These are phyloP conservation scores for Macroramphosus scolopax DNA, from an alignment of 2,797 vertebrate genomes.

Conservation along the genomic window DNA sequence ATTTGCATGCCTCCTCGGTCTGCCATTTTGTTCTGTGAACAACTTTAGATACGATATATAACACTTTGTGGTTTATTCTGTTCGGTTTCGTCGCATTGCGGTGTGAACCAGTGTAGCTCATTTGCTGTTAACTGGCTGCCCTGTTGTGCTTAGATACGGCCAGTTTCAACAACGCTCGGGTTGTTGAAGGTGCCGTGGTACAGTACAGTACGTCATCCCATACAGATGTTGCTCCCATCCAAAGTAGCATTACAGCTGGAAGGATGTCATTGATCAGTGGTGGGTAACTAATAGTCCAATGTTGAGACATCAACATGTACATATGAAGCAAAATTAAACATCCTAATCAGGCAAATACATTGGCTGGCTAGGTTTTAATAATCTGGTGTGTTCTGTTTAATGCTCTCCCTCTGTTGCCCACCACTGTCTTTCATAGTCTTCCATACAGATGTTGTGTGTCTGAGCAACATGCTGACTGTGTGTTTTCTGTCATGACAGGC, in stretches of 20 bases:
- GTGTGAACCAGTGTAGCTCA: conserved; percentile 56
- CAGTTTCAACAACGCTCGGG: conserved; percentile 55
- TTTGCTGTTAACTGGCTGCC: conserved; percentile 64
- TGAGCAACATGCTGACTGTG: conserved; percentile 41
- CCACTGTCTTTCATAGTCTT: conserved; percentile 58
- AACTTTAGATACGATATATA: too few relatives aligned
- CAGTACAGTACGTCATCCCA: conserved; percentile 63
- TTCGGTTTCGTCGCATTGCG: conserved; percentile 41
- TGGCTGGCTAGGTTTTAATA: conserved; percentile 8
- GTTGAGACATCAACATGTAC: not conserved
- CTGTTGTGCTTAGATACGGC: conserved; percentile 61
- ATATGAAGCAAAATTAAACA: conserved; percentile 1
- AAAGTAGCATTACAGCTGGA: conserved; percentile 63
- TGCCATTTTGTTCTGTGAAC: conserved; percentile 58
- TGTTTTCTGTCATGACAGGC: conserved; percentile 78
- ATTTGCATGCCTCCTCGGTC: conserved; percentile 70
- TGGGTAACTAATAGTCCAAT: conserved; percentile 48
- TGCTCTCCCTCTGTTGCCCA: conserved; percentile 58
- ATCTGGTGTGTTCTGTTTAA: conserved; percentile 20
- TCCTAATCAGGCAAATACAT: conserved; percentile 18
- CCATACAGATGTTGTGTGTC: not conserved
- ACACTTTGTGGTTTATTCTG: conserved; percentile 58
- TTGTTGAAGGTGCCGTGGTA: conserved; percentile 64
- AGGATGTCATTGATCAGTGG: conserved; percentile 66
- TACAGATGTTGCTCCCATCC: conserved; percentile 62